phyloP scores from a whole-genome alignment of 2,113 vertebrate genomes.

The Noctilio leporinus region DNA sequence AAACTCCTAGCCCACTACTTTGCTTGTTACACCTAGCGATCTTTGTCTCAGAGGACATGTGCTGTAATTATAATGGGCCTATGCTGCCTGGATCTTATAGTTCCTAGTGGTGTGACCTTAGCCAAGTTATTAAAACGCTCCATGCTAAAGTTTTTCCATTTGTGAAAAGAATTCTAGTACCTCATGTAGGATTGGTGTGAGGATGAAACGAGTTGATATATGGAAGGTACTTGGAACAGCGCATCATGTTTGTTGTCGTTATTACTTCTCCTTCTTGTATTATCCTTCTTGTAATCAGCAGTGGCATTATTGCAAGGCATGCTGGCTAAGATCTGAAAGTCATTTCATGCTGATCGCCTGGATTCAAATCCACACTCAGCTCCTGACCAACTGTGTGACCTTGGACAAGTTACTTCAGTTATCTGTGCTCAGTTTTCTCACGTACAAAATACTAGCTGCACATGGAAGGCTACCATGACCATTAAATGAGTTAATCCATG shows the following conservation, averaged over 20 bases:
- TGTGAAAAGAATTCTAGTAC: not conserved
- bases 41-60: not conserved
- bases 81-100: not conserved
- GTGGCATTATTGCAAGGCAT: not conserved
- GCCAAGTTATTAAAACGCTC: conserved; percentile 3
- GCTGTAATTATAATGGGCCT: conserved; percentile 1
- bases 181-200: not conserved
- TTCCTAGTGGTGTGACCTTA: not conserved
- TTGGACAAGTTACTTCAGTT: not conserved
- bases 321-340: not conserved
- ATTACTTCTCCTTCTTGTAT: conserved; percentile 20
- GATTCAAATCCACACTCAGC: not conserved
- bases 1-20: not conserved
- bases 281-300: not conserved
- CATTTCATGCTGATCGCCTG: not conserved
- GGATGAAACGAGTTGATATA: not conserved
- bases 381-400: not conserved
- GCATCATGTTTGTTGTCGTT: not conserved
- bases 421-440: not conserved
- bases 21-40: not conserved
- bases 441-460: conserved; percentile 9
- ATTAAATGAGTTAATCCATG: not conserved
- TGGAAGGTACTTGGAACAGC: not conserved
- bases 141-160: not conserved
- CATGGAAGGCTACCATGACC: not conserved